Evolutionary conservation across 2,888 invertebrate genomes (phyloP), one percentile per base, ranked within the genome.

Genomic region (Orthosia cruda): DNA sequence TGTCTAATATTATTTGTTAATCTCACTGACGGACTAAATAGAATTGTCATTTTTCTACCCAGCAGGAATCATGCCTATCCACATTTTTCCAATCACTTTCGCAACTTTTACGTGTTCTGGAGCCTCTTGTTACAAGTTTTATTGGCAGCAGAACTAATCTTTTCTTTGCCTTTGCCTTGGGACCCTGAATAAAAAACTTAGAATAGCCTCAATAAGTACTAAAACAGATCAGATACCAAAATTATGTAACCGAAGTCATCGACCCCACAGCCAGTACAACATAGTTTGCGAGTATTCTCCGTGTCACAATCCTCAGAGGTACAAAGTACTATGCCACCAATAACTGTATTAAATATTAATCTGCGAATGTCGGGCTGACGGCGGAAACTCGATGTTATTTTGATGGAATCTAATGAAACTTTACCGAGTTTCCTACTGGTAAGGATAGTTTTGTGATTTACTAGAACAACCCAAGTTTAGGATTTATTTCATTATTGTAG

Each of bases 271-370:
- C 4, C n/a, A 23, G 23, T 45, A 55, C 13, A 64, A 16, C 16
- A 47, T 13, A 50, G 54, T 63, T 62, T 13, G 45, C 16, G 18
- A 66, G 40, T 18, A 66, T 4, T 67, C 54, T 55, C 47, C 55
- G 40, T 59, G 62, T 67, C 71, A 49, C 47, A 63, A 58, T 77
- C 13, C 81, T 81, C 57, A 3, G 58, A 63, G 71, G 77, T 45
- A 69, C 26, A 62, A 62, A 69, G 50, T 70, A 69, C 68, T 68
- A 12, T 55, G 58, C 23, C 23, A 68, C 52, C 77, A 58, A 77
- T 77, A 77, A 65, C 81, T 67, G 58, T 71, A 71, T 81, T 81
- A 77, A 81, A 81, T 81, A 81, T 81, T 81, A 81, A 81, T 77
- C 58, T 81, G 40, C 58, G 57, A 54, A 57, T 80, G 64, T 69